Conservation (phyloP, 2,888 invertebrate species). For the Scaptomyza polygonia region DNA sequence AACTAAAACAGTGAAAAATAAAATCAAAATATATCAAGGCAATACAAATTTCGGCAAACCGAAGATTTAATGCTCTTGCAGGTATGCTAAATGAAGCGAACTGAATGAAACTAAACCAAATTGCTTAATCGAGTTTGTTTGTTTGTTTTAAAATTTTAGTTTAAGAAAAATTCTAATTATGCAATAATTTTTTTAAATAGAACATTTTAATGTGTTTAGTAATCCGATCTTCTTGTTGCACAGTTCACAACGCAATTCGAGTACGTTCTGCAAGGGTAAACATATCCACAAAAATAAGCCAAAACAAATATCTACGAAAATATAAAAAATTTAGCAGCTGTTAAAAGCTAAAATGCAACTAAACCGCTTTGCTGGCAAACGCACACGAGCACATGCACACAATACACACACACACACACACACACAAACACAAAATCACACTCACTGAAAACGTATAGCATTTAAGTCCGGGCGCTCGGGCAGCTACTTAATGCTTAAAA, state of each 20-base stretch:
- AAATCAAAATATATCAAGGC: conserved; percentile 29
- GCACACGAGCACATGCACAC: conserved; percentile 32
- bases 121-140: too few relatives aligned
- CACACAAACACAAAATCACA: conserved; percentile 19
- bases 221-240: background rate
- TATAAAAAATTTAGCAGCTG: conserved; percentile 55
- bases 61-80: conserved; percentile 47
- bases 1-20: conserved; percentile 26
- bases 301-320: conserved; percentile 55
- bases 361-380: conserved; percentile 71
- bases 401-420: conserved; percentile 26
- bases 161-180: too few relatives aligned
- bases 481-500: conserved; percentile 80
- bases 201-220: background rate
- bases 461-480: conserved; percentile 56
- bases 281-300: conserved; percentile 42
- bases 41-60: conserved; percentile 13
- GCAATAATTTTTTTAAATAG: too few relatives aligned
- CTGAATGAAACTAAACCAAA: too few relatives aligned
- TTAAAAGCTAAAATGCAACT: conserved; percentile 69
- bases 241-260: background rate
- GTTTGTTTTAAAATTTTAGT: too few relatives aligned
- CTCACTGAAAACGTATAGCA: conserved; percentile 21
- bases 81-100: background rate
- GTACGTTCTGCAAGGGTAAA: conserved; percentile 34